phyloP scores from a whole-genome alignment of 2,113 vertebrate genomes.

The Ploceus nigricollis region DNA sequence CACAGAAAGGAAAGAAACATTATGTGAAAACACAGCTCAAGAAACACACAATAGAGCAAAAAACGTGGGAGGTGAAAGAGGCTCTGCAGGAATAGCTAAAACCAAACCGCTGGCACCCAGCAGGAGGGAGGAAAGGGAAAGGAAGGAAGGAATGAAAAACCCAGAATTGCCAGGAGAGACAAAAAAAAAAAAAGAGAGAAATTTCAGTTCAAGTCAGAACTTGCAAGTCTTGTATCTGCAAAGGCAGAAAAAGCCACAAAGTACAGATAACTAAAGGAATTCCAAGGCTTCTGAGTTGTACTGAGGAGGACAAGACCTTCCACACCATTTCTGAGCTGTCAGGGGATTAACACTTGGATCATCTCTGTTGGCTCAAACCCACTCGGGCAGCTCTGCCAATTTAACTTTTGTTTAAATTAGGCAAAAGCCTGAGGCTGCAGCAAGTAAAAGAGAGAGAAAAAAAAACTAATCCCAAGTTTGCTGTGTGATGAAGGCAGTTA shows the following conservation, averaged over 20 bases:
- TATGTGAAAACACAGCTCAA: slow-evolving; percentile 70
- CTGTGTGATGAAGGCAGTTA: slow-evolving; percentile 14
- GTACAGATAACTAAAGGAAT: slow-evolving; percentile 2
- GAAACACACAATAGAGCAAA: slow-evolving; percentile 67
- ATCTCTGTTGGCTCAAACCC: slow-evolving; percentile 19
- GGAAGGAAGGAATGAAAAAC: background rate
- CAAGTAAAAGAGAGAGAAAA: background rate
- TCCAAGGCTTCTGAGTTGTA: background rate
- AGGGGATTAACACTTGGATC: background rate
- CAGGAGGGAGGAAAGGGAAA: background rate
- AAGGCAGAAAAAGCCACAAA: background rate
- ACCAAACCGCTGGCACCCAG: background rate
- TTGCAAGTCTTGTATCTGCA: background rate
- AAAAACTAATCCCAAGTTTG: background rate
- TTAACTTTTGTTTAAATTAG: slow-evolving; percentile 41
- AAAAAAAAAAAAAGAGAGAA: background rate
- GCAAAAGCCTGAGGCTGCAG: slow-evolving; percentile 37
- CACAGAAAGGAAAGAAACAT: slow-evolving; percentile 75
- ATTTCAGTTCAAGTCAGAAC: slow-evolving; percentile 17
- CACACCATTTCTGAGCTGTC: slow-evolving; percentile 30
- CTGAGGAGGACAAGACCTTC: background rate
- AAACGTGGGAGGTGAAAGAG: background rate
- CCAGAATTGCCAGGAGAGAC: background rate
- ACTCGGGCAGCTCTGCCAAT: slow-evolving; percentile 31
- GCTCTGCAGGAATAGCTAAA: slow-evolving; percentile 37